Evolutionary conservation across 2,888 invertebrate genomes (phyloP).

Genomic region (Metopia argyrocephala): DNA sequence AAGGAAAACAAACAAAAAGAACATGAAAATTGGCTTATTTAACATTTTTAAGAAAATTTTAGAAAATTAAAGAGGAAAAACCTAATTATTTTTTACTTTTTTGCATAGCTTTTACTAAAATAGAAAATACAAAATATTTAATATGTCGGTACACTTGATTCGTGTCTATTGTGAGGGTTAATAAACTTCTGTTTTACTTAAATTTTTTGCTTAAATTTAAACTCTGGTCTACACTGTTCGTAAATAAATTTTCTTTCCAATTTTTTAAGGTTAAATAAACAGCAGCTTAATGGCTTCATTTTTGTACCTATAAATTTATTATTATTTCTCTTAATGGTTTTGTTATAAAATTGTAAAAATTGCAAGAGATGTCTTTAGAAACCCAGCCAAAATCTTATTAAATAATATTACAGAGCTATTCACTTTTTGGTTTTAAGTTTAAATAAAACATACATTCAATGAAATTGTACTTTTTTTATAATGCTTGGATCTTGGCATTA

Average conservation of each 20-base stretch:
- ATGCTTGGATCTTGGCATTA: too few relatives aligned
- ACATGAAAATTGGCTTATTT: conserved; percentile 20
- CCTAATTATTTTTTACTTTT: background rate
- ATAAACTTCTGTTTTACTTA: background rate
- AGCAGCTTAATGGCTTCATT: background rate
- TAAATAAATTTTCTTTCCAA: conserved; percentile 23
- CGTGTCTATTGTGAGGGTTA: too few relatives aligned
- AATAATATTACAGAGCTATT: too few relatives aligned
- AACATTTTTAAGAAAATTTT: background rate
- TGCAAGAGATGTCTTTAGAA: too few relatives aligned
- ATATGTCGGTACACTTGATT: too few relatives aligned
- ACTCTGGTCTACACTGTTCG: conserved; percentile 17
- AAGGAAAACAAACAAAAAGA: conserved; percentile 23
- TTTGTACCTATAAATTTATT: background rate
- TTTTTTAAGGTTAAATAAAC: conserved; percentile 26
- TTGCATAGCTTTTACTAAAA: background rate
- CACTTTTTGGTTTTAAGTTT: too few relatives aligned
- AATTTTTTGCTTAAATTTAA: background rate
- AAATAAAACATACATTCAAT: too few relatives aligned
- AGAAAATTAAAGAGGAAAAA: background rate
- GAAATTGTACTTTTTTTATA: too few relatives aligned
- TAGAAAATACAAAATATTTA: background rate
- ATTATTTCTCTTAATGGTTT: background rate
- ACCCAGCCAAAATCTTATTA: too few relatives aligned
- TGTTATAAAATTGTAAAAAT: too few relatives aligned